Evolutionary conservation across 2,888 invertebrate genomes (phyloP), one percentile per base, ranked within the genome.

Genomic region (Caenorhabditis japonica): DNA sequence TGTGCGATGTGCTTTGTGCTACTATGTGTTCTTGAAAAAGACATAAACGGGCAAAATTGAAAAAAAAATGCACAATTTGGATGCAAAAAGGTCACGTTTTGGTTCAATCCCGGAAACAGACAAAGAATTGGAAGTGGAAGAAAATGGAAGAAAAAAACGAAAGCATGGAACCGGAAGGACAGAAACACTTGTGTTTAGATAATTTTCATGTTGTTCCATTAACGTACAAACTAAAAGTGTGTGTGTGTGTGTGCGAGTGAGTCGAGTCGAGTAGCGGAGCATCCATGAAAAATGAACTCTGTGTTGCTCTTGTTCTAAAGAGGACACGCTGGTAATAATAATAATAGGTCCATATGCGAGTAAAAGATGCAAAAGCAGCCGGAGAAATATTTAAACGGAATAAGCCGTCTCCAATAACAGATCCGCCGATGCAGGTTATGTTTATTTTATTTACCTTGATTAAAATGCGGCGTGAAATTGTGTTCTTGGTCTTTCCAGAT

Each of bases 271-370:
- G 59, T 30, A 30, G 30, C 7, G 34, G 64, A 55, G 56, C 47
- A 64, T 56, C 64, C 56, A 55, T 64, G 53, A 64, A 64, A 55
- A 55, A 64, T 64, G 64, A 64, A 64, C 56, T 64, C 64, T 56
- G 55, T 64, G 64, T 64, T 47, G 55, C 39, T 19, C 34, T 17
- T 47, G 55, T 47, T 19, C 34, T 17, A 33, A 43, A 25, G 55
- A 44, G 47, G 19, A 27, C 34, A n/a, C 33, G 25, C 43, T 17
- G 38, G 33, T 36, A 62, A 53, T 47, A 55, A 62, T 62, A 62
- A 55, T 13, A 36, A 52, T 30, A 30, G 44, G 19, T 44, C 23
- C 46, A 27, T 4, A 38, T 38, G 38, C 38, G n/a, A n/a, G n/a
- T n/a, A n/a, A n/a, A n/a, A 41, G 46, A 19, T 4, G 5, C 21